phyloP scores from a whole-genome alignment of 2,888 invertebrate species.

The Darwinula stevensoni region DNA sequence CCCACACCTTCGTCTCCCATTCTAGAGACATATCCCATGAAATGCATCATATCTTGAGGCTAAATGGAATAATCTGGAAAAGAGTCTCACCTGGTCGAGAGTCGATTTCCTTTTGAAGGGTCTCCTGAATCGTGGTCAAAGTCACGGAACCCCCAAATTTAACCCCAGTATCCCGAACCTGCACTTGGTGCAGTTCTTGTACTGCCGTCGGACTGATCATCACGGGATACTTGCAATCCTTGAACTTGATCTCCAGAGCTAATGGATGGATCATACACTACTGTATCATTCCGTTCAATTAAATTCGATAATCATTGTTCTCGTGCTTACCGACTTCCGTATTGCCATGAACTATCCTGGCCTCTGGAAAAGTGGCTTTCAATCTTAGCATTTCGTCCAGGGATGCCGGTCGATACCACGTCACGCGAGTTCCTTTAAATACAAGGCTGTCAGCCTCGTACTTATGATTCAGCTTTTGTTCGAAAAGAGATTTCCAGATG shows the following conservation, averaged over 20 bases:
- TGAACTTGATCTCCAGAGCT: constrained; percentile 65
- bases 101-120: no score
- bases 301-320: no score
- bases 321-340: constrained; percentile 40
- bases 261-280: no score
- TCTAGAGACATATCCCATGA: no score
- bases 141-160: constrained; percentile 49
- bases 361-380: constrained; percentile 30
- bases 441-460: no score
- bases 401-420: constrained; percentile 44
- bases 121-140: constrained; percentile 36
- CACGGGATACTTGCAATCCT: constrained; percentile 43
- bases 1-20: constrained; percentile 13
- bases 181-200: constrained; percentile 17
- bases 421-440: no score
- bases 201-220: constrained; percentile 33
- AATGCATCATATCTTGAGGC: no score
- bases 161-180: constrained; percentile 25
- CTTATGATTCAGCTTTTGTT: no score
- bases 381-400: constrained; percentile 31
- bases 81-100: no score
- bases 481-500: no score
- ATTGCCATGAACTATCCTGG: constrained; percentile 63
- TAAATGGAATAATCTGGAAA: no score
- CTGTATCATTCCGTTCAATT: no score